These are phyloP conservation scores for Spongilla lacustris DNA, from an alignment of 37 sponge, comb jelly and placozoan genomes.

Conservation along the genomic window DNA sequence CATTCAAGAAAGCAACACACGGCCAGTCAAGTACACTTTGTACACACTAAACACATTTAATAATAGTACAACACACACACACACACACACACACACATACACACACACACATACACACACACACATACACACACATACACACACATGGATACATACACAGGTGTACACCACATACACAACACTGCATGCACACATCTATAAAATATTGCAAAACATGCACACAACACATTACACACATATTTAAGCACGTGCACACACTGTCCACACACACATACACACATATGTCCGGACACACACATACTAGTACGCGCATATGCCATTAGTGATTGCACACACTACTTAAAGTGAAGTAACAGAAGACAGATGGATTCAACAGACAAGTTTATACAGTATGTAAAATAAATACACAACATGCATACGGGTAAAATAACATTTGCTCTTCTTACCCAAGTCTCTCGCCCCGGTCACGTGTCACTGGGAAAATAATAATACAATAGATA, in stretches of 20 bases:
- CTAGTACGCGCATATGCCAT: no score
- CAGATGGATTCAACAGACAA: no score
- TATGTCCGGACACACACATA: not conserved
- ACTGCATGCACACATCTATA: not conserved
- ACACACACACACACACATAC: not conserved
- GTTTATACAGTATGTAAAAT: no score
- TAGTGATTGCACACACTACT: no score
- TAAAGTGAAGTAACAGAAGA: no score
- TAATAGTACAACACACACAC: no score
- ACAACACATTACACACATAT: not conserved
- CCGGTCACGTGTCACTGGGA: not conserved
- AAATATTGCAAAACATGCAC: not conserved
- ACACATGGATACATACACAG: not conserved
- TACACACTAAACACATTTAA: no score
- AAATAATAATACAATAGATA: not conserved
- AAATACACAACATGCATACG: no score
- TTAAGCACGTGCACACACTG: not conserved
- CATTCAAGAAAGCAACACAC: no score
- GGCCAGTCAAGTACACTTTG: no score
- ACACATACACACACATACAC: not conserved
- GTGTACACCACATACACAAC: not conserved
- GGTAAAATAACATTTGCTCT: no score
- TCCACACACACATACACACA: not conserved
- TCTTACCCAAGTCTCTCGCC: not conserved
- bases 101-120: not conserved